These are phyloP conservation scores for Chaetophractus vellerosus DNA, from an alignment of 2,797 vertebrate genomes.

Conservation along the genomic window DNA sequence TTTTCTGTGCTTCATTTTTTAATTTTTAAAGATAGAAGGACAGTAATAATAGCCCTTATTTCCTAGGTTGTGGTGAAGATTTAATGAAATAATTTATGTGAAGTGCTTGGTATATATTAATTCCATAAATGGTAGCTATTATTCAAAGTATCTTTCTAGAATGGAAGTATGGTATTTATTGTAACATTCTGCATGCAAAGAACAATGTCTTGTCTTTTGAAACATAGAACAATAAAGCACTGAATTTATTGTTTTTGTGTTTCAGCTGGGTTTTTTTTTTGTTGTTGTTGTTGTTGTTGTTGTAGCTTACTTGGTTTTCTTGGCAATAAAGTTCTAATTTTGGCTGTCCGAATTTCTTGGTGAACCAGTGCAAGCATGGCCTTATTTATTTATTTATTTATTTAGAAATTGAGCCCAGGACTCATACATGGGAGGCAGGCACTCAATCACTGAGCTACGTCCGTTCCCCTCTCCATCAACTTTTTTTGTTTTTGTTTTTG, in stretches of 20 bases:
- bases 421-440: too few species aligned
- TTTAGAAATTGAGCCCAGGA: too few species aligned
- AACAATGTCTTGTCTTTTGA: conserved; percentile 46
- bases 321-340: conserved; percentile 24
- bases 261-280: conserved; percentile 40
- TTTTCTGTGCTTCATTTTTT: conserved; percentile 27
- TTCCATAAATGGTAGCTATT: conserved; percentile 38
- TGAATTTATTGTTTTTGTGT: conserved; percentile 9
- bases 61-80: neutral
- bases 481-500: too few species aligned
- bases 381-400: neutral
- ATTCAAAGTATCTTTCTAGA: conserved; percentile 52
- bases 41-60: neutral
- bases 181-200: conserved; percentile 39
- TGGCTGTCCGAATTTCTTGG: conserved; percentile 47
- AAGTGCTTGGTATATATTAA: conserved; percentile 8
- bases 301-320: conserved; percentile 41
- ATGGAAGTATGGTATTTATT: conserved; percentile 44
- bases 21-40: conserved; percentile 32
- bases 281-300: too few species aligned
- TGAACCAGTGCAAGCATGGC: neutral
- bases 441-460: too few species aligned
- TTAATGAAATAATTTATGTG: conserved; percentile 47
- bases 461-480: neutral
- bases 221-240: neutral